phyloP scores from a whole-genome alignment of 2,888 invertebrate genomes.

The Latheticus oryzae region DNA sequence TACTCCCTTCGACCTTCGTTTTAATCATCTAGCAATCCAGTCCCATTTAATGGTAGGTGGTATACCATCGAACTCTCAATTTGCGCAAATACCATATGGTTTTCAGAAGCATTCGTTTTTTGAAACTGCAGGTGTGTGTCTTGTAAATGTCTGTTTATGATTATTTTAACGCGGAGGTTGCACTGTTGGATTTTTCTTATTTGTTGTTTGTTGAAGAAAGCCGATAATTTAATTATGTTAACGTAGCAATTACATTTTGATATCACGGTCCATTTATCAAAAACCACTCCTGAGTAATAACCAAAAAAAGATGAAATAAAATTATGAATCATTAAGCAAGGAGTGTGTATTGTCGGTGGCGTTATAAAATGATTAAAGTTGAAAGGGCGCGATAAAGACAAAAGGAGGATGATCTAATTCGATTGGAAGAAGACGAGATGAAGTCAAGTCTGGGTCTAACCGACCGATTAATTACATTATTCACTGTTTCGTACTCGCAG shows the following conservation, averaged over 20 bases:
- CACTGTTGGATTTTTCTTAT: slow-evolving; percentile 3
- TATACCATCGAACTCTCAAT: slow-evolving; percentile 25
- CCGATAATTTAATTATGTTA: slow-evolving; percentile 38
- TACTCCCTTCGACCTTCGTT: slow-evolving; percentile 9
- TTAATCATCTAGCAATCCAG: slow-evolving; percentile 6
- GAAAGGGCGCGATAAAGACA: slow-evolving; percentile 45
- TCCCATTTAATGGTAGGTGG: slow-evolving; percentile 22
- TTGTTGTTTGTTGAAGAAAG: slow-evolving; percentile 6
- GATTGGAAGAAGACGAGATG: slow-evolving; percentile 48
- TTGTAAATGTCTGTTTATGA: slow-evolving; percentile 34
- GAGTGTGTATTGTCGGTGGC: slow-evolving; percentile 45
- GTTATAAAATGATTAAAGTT: slow-evolving; percentile 49
- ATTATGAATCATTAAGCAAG: slow-evolving; percentile 48
- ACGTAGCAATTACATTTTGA: slow-evolving; percentile 40
- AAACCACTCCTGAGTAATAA: slow-evolving; percentile 42
- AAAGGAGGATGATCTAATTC: slow-evolving; percentile 46
- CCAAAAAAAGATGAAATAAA: slow-evolving; percentile 40
- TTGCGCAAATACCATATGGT: slow-evolving; percentile 37
- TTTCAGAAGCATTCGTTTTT: slow-evolving; percentile 16
- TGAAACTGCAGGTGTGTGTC: slow-evolving; percentile 37
- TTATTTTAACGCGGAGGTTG: slow-evolving; percentile 31
- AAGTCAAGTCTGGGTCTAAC: slow-evolving; percentile 49
- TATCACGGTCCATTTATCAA: slow-evolving; percentile 44
- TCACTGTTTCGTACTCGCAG: slow-evolving; percentile 53
- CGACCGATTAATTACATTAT: slow-evolving; percentile 55